Evolutionary conservation across 30 jellyfish, hydroid and myxozoan genomes (phyloP).

Genomic region (Sanderia malayensis): DNA sequence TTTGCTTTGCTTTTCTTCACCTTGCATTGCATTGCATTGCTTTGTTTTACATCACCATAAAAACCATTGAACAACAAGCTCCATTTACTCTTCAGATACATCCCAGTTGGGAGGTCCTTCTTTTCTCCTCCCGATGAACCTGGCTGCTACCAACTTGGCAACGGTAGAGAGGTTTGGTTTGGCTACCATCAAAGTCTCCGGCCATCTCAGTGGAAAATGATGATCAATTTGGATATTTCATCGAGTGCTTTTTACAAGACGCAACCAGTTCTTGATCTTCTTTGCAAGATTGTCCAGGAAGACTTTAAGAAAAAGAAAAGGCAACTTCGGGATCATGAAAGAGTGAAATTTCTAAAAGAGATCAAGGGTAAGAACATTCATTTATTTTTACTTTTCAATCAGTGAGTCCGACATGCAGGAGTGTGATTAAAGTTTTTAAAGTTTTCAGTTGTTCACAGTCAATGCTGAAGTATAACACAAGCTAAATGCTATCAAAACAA

Average conservation of each 20-base stretch:
- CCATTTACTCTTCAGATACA: too few relatives aligned
- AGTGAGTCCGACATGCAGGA: too few relatives aligned
- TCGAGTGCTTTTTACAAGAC: constrained; percentile 73
- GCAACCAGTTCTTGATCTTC: constrained; percentile 47
- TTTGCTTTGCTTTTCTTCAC: not conserved
- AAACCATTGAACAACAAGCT: too few relatives aligned
- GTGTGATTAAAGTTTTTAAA: too few relatives aligned
- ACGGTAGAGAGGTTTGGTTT: constrained; percentile 91
- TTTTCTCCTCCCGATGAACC: constrained; percentile 56
- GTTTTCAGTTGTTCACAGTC: too few relatives aligned
- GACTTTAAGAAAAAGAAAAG: constrained; percentile 23
- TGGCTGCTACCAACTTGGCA: constrained; percentile 61
- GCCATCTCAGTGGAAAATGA: constrained; percentile 85
- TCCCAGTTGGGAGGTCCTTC: constrained; percentile 81
- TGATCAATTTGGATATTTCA: constrained; percentile 70
- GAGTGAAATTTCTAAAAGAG: constrained; percentile 58
- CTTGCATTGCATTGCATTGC: too few relatives aligned
- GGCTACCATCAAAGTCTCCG: constrained; percentile 87
- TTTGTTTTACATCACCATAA: too few relatives aligned
- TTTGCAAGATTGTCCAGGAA: constrained; percentile 50
- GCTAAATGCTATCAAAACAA: too few relatives aligned
- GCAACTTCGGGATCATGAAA: constrained; percentile 53
- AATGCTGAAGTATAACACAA: too few relatives aligned
- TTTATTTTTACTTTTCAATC: too few relatives aligned
- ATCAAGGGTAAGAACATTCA: constrained; percentile 64